These are phyloP conservation scores for Nipponacmea schrenckii DNA, from an alignment of 2,888 invertebrate genomes.

Conservation along the genomic window DNA sequence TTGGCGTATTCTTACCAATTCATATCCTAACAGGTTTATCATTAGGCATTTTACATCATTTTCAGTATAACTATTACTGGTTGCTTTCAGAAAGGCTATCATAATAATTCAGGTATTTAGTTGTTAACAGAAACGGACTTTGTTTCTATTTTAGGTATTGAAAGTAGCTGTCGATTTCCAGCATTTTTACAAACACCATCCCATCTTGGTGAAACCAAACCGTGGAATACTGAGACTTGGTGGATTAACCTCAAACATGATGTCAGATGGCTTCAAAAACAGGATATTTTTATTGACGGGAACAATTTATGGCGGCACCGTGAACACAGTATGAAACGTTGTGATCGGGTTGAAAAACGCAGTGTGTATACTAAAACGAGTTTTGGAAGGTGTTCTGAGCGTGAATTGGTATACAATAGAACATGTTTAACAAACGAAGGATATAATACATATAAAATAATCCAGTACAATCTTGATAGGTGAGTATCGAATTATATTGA, in stretches of 20 bases:
- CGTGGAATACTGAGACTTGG: slow-evolving; percentile 54
- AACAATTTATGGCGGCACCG: slow-evolving; percentile 49
- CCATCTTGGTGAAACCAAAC: slow-evolving; percentile 39
- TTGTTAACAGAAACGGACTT: too few species aligned
- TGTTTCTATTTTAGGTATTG: slow-evolving; percentile 19
- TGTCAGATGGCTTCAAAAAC: slow-evolving; percentile 50
- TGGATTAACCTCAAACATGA: slow-evolving; percentile 51
- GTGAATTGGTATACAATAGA: slow-evolving; percentile 47
- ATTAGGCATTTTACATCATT: too few species aligned
- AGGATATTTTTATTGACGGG: slow-evolving; percentile 47
- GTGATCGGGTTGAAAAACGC: slow-evolving; percentile 41
- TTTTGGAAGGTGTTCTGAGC: slow-evolving; percentile 42
- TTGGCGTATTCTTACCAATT: too few species aligned
- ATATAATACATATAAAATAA: slow-evolving; percentile 43
- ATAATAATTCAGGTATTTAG: too few species aligned
- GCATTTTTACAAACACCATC: slow-evolving; percentile 48
- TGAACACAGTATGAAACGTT: slow-evolving; percentile 42
- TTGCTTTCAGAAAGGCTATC: too few species aligned
- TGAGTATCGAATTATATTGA: slow-evolving; percentile 19
- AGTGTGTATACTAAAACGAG: slow-evolving; percentile 35
- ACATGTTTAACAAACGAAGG: slow-evolving; percentile 47
- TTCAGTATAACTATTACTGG: too few species aligned
- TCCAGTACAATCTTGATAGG: slow-evolving; percentile 50
- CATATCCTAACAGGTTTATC: too few species aligned
- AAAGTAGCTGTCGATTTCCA: slow-evolving; percentile 46